phyloP scores from a whole-genome alignment of 2,888 invertebrate genomes.

The Onthophagus sagittarius region DNA sequence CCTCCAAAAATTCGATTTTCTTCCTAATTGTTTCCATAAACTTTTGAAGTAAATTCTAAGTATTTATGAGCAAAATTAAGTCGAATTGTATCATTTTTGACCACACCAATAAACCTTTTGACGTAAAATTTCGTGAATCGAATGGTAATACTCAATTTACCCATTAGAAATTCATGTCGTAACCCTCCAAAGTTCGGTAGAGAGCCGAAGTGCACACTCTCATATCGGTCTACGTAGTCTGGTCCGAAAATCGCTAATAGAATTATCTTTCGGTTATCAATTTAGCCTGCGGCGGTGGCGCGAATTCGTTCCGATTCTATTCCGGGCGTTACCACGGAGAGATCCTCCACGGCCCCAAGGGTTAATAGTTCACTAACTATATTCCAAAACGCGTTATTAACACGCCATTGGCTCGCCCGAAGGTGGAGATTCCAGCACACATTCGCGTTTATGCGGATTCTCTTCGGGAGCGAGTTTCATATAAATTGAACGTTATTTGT shows the following conservation, averaged over 20 bases:
- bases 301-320: background rate
- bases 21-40: too few species aligned
- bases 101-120: too few species aligned
- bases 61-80: too few species aligned
- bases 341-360: background rate
- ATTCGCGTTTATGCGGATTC: background rate
- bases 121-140: too few species aligned
- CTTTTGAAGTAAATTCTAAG: too few species aligned
- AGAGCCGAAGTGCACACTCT: background rate
- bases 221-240: background rate
- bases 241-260: background rate
- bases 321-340: background rate
- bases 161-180: background rate
- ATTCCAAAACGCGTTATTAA: conserved; percentile 47
- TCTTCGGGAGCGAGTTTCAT: background rate
- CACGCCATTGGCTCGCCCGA: conserved; percentile 40
- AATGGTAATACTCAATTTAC: too few species aligned
- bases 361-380: conserved; percentile 46
- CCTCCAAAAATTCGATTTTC: too few species aligned
- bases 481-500: background rate
- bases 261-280: background rate
- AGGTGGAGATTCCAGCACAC: background rate
- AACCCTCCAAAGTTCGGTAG: background rate
- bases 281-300: background rate
- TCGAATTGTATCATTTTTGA: too few species aligned